These are phyloP conservation scores for Bostrychus sinensis DNA, from an alignment of 2,113 vertebrate genomes.

Conservation along the genomic window DNA sequence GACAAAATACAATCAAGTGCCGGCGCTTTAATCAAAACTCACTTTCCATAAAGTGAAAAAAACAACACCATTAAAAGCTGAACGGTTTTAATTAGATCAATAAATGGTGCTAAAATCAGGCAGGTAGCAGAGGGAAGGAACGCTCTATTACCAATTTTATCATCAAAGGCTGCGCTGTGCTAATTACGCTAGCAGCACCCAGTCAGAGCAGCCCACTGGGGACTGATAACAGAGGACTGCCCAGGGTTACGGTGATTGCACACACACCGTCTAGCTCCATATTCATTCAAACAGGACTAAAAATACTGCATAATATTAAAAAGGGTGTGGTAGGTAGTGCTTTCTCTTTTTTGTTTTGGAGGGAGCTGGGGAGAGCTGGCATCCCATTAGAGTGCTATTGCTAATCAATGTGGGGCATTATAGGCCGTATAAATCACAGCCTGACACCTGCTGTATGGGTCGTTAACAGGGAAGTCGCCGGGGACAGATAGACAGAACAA, in stretches of 20 bases:
- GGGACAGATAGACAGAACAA: constrained; percentile 64
- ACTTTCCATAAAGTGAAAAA: constrained; percentile 25
- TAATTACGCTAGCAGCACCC: constrained; percentile 76
- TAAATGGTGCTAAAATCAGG: constrained; percentile 69
- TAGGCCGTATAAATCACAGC: constrained; percentile 77
- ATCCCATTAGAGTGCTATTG: constrained; percentile 72
- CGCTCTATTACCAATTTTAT: constrained; percentile 70
- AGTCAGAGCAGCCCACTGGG: constrained; percentile 69
- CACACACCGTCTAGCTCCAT: constrained; percentile 44
- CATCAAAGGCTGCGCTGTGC: constrained; percentile 72
- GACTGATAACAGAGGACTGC: constrained; percentile 73
- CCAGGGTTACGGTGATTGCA: constrained; percentile 70
- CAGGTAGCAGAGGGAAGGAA: constrained; percentile 53
- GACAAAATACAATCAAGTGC: constrained; percentile 3
- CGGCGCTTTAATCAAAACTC: constrained; percentile 40
- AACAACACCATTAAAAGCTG: constrained; percentile 46
- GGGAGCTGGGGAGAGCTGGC: constrained; percentile 46
- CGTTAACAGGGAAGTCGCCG: constrained; percentile 67
- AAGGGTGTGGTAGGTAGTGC: constrained; percentile 22
- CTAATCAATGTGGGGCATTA: constrained; percentile 79
- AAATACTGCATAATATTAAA: constrained; percentile 41
- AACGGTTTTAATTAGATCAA: constrained; percentile 74
- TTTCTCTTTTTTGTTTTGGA: constrained; percentile 12
- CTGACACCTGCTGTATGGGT: constrained; percentile 72
- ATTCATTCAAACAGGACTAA: constrained; percentile 43